phyloP scores from a whole-genome alignment of 2,888 invertebrate species.

The Molanna angustata region DNA sequence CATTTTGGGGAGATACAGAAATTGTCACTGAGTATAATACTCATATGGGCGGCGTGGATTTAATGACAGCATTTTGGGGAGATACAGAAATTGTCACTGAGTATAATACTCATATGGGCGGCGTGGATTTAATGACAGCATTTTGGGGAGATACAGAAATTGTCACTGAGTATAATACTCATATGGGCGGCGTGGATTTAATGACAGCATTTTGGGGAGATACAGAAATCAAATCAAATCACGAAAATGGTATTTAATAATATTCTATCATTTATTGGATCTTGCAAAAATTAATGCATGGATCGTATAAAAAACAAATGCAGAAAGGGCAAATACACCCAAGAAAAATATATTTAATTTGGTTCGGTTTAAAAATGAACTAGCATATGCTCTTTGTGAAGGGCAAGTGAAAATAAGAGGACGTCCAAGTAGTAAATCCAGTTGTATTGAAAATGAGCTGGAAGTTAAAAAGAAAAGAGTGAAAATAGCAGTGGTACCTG shows the following conservation, averaged over 20 bases:
- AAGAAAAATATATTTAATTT: slow-evolving; percentile 35
- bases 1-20: too few species aligned
- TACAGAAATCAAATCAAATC: slow-evolving; percentile 34
- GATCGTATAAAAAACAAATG: slow-evolving; percentile 34
- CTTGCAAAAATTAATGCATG: slow-evolving; percentile 29
- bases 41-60: too few species aligned
- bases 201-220: slow-evolving; percentile 31
- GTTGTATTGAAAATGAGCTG: slow-evolving; percentile 34
- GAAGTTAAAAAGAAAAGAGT: slow-evolving; percentile 37
- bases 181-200: slow-evolving; percentile 34
- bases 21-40: too few species aligned
- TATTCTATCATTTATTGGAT: slow-evolving; percentile 33
- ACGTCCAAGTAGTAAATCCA: slow-evolving; percentile 36
- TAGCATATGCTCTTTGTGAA: slow-evolving; percentile 40
- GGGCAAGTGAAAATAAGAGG: slow-evolving; percentile 37
- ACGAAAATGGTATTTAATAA: slow-evolving; percentile 31
- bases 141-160: slow-evolving; percentile 25
- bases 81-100: too few species aligned
- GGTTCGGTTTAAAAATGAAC: slow-evolving; percentile 37
- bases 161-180: slow-evolving; percentile 32
- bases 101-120: slow-evolving; percentile 35
- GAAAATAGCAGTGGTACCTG: slow-evolving; percentile 39
- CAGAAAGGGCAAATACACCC: slow-evolving; percentile 36
- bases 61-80: too few species aligned
- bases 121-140: slow-evolving; percentile 34